Conservation (phyloP, 2,797 vertebrate genomes). For the Capromys pilorides region DNA sequence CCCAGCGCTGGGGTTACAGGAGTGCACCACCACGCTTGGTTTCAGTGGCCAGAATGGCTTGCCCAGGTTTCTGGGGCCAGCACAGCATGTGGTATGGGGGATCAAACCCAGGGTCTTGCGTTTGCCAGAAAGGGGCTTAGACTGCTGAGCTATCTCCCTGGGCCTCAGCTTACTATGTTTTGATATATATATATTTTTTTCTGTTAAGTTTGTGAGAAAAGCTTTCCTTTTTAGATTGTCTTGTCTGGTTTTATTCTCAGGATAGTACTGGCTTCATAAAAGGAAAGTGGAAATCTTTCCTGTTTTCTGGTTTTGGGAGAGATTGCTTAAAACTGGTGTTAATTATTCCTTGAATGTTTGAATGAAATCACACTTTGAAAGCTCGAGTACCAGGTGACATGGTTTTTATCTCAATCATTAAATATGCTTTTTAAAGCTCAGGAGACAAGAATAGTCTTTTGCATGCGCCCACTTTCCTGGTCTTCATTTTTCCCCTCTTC, state of each 20-base stretch:
- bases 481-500: not conserved
- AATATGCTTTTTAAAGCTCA: constrained; percentile 2
- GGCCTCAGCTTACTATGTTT: not conserved
- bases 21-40: too few species aligned
- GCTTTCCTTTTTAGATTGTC: not conserved
- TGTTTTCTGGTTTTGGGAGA: constrained; percentile 29
- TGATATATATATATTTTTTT: constrained; percentile 22
- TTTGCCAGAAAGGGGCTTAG: too few species aligned
- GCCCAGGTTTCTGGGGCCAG: too few species aligned
- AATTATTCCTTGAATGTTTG: constrained; percentile 18
- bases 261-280: not conserved
- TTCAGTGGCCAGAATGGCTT: too few species aligned
- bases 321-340: not conserved
- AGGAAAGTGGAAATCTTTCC: not conserved
- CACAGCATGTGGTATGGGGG: too few species aligned
- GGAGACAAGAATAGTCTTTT: not conserved
- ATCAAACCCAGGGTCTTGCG: too few species aligned
- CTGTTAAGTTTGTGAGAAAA: not conserved
- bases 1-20: too few species aligned
- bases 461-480: not conserved
- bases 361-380: constrained; percentile 10
- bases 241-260: constrained; percentile 24
- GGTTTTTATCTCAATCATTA: not conserved
- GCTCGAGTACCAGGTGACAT: not conserved
- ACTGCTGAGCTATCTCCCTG: too few species aligned